Evolutionary conservation across 2,888 invertebrate genomes (phyloP), one percentile per base, ranked within the genome.

Genomic region (Zeuzera pyrina): DNA sequence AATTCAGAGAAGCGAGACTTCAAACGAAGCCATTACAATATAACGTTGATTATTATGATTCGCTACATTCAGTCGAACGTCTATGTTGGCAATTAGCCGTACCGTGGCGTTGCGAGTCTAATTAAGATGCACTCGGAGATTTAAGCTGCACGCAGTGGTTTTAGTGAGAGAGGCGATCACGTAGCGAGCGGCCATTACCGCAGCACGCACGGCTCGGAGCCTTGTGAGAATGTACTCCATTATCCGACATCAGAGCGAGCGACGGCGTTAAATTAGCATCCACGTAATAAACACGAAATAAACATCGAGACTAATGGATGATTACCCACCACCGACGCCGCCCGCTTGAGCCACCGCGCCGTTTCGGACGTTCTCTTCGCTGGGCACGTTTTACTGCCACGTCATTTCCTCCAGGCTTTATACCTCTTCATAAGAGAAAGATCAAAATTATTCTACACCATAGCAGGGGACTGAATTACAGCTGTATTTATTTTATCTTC

Each of bases 301-400:
- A 74, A 71, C 68, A 67, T 73, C 68, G 65, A 71, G 59, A 71
- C 73, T 71, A 73, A 74, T 77, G 74, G 68, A 71, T 70, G 72
- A 74, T 74, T 62, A 68, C 56, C 43, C 38, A 27, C 23, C 16
- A 34, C 13, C 21, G 36, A 15, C 37, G 14, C 30, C 34, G 11
- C 32, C 21, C 26, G 30, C 30, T 35, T 43, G 29, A 35, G 35
- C 43, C 40, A 34, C 38, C 35, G 39, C 42, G 38, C 41, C 47
- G 33, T 30, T 27, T 33, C 12, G 26, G 29, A 28, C 25, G 29
- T 36, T 35, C 34, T 37, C 37, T 36, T 41, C 33, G 33, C 38
- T 36, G n/a, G n/a, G n/a, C 38, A 32, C 35, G 34, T 34, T 39
- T 42, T 38, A 41, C 42, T 45, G 12, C 32, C 12, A 34, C 34